These are phyloP conservation scores for Lepisosteus osseus DNA, from an alignment of 2,113 vertebrate genomes.

Conservation along the genomic window DNA sequence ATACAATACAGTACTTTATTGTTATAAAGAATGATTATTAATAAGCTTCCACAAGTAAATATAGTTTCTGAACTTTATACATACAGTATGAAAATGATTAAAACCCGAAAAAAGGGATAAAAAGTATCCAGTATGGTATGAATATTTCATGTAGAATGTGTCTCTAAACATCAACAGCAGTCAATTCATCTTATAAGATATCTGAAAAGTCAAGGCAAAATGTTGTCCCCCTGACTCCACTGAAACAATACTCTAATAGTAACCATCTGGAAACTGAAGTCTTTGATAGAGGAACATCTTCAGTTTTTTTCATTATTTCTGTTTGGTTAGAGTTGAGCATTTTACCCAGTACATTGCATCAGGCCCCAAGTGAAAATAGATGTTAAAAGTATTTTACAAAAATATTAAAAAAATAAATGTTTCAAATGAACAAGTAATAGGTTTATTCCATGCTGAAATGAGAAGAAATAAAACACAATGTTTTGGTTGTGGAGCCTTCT, in stretches of 20 bases:
- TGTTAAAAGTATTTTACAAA: no score
- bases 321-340: not conserved
- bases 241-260: conserved; percentile 10
- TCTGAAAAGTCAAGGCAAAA: not conserved
- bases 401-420: no score
- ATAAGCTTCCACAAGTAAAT: not conserved
- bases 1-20: no score
- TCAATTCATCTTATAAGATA: conserved; percentile 3
- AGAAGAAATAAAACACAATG: no score
- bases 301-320: not conserved
- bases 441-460: no score
- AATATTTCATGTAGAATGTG: conserved; percentile 2
- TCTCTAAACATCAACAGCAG: conserved; percentile 17
- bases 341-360: no score
- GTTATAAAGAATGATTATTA: not conserved
- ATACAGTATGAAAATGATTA: conserved; percentile 9
- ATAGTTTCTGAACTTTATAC: not conserved
- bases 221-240: not conserved
- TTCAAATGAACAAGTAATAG: no score
- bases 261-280: conserved; percentile 8
- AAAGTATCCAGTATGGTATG: not conserved
- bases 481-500: no score
- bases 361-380: no score
- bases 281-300: not conserved
- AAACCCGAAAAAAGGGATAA: not conserved